Evolutionary conservation across 2,888 invertebrate genomes (phyloP).

Genomic region (Clostera curtula): DNA sequence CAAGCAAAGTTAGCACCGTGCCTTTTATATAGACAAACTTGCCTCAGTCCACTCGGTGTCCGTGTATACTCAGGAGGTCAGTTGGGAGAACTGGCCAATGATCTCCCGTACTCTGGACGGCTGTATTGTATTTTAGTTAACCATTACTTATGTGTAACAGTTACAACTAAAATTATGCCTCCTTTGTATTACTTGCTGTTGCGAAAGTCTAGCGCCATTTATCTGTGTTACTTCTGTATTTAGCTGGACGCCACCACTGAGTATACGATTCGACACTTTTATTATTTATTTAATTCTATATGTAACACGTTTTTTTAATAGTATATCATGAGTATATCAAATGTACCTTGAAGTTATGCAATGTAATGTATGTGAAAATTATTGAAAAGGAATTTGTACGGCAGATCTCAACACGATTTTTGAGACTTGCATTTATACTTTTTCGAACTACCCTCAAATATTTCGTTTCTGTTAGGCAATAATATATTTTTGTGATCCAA

Average conservation of each 20-base stretch:
- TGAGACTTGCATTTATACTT: no score
- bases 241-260: conserved; percentile 21
- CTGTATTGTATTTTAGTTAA: conserved; percentile 5
- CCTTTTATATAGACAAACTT: conserved; percentile 4
- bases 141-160: conserved; percentile 17
- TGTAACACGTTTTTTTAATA: conserved; percentile 1
- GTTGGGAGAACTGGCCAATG: conserved; percentile 21
- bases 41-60: conserved; percentile 18
- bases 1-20: conserved; percentile 24
- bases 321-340: conserved; percentile 16
- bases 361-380: no score
- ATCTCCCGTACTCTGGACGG: conserved; percentile 14
- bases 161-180: conserved; percentile 6
- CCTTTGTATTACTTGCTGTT: conserved; percentile 7
- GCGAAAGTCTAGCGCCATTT: conserved; percentile 21
- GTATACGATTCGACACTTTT: conserved; percentile 29
- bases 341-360: conserved; percentile 29
- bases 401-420: no score
- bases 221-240: conserved; percentile 5
- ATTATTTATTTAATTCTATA: not conserved
- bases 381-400: no score
- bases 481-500: no score
- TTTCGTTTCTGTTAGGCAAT: no score
- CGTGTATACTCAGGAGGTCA: conserved; percentile 36
- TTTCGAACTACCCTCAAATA: no score